These are phyloP conservation scores for Gymnoscelis rufifasciata DNA, from an alignment of 2,888 invertebrate genomes.

Conservation along the genomic window DNA sequence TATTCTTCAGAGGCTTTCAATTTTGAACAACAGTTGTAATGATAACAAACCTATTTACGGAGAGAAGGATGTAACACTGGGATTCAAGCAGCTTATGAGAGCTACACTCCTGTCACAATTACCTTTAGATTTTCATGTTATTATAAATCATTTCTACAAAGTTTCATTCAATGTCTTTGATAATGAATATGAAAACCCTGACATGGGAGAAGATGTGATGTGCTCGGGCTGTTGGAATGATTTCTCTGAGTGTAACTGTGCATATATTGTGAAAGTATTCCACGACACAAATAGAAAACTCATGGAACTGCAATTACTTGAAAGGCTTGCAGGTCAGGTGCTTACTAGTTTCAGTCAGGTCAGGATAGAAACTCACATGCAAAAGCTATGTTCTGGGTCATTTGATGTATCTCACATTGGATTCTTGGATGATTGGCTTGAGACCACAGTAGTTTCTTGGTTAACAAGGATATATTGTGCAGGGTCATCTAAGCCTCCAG, in stretches of 20 bases:
- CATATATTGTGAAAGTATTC: constrained; percentile 83
- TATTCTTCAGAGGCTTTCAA: constrained; percentile 76
- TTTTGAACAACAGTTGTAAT: constrained; percentile 65
- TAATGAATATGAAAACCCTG: constrained; percentile 68
- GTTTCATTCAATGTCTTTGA: constrained; percentile 86
- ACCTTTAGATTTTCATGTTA: constrained; percentile 83
- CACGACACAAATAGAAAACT: constrained; percentile 87
- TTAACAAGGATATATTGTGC: constrained; percentile 88
- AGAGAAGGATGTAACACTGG: constrained; percentile 72
- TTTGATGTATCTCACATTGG: constrained; percentile 90
- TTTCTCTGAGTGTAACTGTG: constrained; percentile 77
- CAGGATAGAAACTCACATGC: constrained; percentile 90
- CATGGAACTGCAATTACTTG: constrained; percentile 87
- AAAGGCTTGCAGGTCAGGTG: constrained; percentile 90
- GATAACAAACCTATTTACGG: constrained; percentile 73
- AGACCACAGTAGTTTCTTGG: constrained; percentile 92
- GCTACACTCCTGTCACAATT: constrained; percentile 84
- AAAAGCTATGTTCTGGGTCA: constrained; percentile 89
- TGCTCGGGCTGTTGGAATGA: constrained; percentile 88
- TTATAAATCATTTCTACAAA: constrained; percentile 87
- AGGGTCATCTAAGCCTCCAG: constrained; percentile 79
- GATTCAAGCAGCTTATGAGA: constrained; percentile 82
- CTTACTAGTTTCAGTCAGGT: constrained; percentile 90
- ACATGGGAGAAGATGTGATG: constrained; percentile 78
- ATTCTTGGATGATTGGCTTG: constrained; percentile 91